Percentiles rank a stretch among this genome's conserved stretches.
Evolutionary conservation across 2,888 invertebrate species (phyloP).

Genomic region (Peribatodes rhomboidaria): DNA sequence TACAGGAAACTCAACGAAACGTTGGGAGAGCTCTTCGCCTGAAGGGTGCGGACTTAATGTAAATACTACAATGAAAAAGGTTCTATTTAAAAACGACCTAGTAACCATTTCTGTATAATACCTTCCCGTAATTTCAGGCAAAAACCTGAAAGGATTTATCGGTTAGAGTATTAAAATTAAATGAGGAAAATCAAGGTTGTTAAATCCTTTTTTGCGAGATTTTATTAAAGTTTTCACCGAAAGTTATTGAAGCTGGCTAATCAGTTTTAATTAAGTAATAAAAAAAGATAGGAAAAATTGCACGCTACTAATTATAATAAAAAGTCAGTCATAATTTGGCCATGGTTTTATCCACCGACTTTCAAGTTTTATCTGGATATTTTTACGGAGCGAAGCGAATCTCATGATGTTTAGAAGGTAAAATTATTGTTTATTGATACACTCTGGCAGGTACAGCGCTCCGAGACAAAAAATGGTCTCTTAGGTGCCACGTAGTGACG

Average conservation of each 20-base stretch:
- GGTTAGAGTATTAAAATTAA: slow-evolving; percentile 31
- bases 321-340: neutral
- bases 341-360: neutral
- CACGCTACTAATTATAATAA: neutral
- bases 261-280: slow-evolving; percentile 11
- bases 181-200: slow-evolving; percentile 10
- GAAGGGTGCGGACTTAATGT: slow-evolving; percentile 31
- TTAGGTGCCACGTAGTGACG: too few species aligned
- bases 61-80: slow-evolving; percentile 38
- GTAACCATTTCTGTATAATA: slow-evolving; percentile 26
- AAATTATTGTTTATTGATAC: too few species aligned
- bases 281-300: neutral
- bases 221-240: slow-evolving; percentile 21
- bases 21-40: slow-evolving; percentile 38
- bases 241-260: slow-evolving; percentile 14
- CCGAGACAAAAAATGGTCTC: too few species aligned
- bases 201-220: slow-evolving; percentile 16
- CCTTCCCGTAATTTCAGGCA: slow-evolving; percentile 13
- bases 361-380: too few species aligned
- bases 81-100: slow-evolving; percentile 31
- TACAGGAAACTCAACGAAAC: slow-evolving; percentile 39
- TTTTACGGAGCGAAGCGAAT: too few species aligned
- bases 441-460: too few species aligned
- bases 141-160: slow-evolving; percentile 32
- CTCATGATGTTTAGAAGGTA: too few species aligned